phyloP scores from a whole-genome alignment of 2,797 vertebrate genomes.

The Danio jaintianensis region DNA sequence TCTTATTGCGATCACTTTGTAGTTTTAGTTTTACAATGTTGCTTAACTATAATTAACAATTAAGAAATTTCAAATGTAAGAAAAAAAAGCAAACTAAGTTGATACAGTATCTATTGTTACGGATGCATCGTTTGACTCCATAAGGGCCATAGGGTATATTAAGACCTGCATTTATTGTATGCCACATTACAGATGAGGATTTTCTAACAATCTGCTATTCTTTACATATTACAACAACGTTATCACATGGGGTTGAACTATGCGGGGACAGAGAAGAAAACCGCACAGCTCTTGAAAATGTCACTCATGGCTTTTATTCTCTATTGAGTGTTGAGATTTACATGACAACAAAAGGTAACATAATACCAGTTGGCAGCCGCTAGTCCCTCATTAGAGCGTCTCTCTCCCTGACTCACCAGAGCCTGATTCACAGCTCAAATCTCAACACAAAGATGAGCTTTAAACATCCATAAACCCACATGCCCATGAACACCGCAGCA shows the following conservation, averaged over 20 bases:
- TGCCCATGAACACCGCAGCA: constrained; percentile 82
- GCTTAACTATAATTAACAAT: too few relatives aligned
- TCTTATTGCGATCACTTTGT: too few relatives aligned
- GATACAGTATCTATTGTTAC: constrained; percentile 11
- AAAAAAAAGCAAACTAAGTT: background rate
- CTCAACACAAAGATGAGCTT: constrained; percentile 87
- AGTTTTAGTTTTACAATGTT: too few relatives aligned
- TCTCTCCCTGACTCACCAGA: constrained; percentile 50
- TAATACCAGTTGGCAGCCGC: constrained; percentile 53
- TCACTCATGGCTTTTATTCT: constrained; percentile 53
- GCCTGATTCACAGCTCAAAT: constrained; percentile 70
- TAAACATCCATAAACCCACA: constrained; percentile 87
- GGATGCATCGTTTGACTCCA: background rate
- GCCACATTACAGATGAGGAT: constrained; percentile 7
- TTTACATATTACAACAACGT: constrained; percentile 36
- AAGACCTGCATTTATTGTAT: constrained; percentile 14
- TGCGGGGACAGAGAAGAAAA: constrained; percentile 47
- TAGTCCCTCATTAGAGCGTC: constrained; percentile 53
- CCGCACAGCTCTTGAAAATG: constrained; percentile 43
- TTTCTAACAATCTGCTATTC: constrained; percentile 44
- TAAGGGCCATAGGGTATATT: constrained; percentile 6
- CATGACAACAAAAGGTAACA: constrained; percentile 60
- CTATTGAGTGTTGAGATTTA: constrained; percentile 49
- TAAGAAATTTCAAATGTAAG: background rate
- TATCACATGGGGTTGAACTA: constrained; percentile 32